Base-by-base conservation (phyloP, 1,140 invertebrate species). In the Lepidostoma basale region DNA sequence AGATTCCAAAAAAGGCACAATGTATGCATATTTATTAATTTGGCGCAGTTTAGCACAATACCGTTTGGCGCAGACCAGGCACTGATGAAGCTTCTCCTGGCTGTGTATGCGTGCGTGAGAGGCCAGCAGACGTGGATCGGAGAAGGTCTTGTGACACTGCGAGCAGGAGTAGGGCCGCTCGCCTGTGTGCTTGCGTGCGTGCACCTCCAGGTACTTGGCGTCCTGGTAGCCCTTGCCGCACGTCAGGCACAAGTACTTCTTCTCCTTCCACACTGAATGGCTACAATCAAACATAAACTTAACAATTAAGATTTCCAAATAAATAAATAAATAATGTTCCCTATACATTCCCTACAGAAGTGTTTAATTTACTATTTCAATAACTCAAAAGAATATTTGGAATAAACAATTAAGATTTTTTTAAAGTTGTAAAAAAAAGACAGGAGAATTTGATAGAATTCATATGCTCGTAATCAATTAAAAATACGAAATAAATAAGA, bases 81-180 rank as follows among this genome's bases (percentile, higher is more conserved):
- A 75, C 25, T 62, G 14, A 54, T 74, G 73, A 18, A 39, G 58
- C 62, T 70, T 75, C 33, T 75, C 74, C 62, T 73, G 65, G 8
- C 47, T 74, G 28, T 75, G 74, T 1, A 54, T 70, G 26, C 64
- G 64, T 0, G 54, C 56, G 59, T 75, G 74, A 8, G 74, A 70
- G 22, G 67, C 62, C 0, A 75, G 68, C 20, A 73, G 64, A 49
- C 73, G 63, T 25, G 64, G 49, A 16, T 74, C 74, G 20, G 67
- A 54, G 60, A 70, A 75, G 6, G 73, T 42, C 67, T 73, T 69
- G 9, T 56, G 59, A 58, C 74, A 75, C 28, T 65, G 44, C 4
- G 40, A n/a, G 36, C 74, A 75, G 5, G 66, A 39, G 62, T 66
- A 75, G 0, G 74, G 74, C 64, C 73, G 74, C 64, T 75, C 73